phyloP scores from a whole-genome alignment of 1,140 invertebrate species.

The Drosophila equinoxialis region DNA sequence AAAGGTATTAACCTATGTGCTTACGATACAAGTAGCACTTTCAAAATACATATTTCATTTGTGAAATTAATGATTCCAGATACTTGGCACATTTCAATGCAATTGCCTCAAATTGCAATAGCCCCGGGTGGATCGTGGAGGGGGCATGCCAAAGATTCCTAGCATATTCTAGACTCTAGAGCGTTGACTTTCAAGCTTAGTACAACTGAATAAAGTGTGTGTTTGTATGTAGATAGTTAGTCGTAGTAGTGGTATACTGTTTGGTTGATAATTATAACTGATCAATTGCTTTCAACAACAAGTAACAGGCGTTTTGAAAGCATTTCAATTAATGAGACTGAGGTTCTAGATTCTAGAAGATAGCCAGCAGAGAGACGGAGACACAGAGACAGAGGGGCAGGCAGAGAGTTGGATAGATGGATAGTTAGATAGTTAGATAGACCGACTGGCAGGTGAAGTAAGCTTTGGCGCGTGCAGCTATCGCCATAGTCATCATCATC shows the following conservation, averaged over 20 bases:
- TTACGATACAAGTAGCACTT: constrained; percentile 3
- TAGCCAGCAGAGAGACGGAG: background rate
- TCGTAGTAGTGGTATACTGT: background rate
- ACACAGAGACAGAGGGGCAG: background rate
- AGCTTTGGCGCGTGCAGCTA: constrained; percentile 4
- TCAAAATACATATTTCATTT: constrained; percentile 7
- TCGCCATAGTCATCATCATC: constrained; percentile 3
- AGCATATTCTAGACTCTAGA: constrained; percentile 18
- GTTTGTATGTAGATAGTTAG: too few relatives aligned
- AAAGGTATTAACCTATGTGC: background rate
- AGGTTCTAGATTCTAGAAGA: constrained; percentile 16
- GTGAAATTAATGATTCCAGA: background rate
- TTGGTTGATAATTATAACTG: constrained; percentile 58
- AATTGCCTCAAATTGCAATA: constrained; percentile 30
- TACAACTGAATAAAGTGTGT: constrained; percentile 9
- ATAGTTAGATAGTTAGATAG: background rate
- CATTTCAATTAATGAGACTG: constrained; percentile 34
- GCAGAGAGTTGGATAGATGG: background rate
- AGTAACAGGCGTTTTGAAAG: constrained; percentile 39
- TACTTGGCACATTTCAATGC: constrained; percentile 39
- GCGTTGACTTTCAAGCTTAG: background rate
- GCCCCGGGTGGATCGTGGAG: constrained; percentile 19
- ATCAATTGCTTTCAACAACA: constrained; percentile 55
- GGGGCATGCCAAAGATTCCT: constrained; percentile 28
- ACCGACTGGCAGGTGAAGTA: background rate